Evolutionary conservation across 92 coral and sea anemone genomes (phyloP), one percentile per base, ranked within the genome.

Genomic region (Porites cylindrica): DNA sequence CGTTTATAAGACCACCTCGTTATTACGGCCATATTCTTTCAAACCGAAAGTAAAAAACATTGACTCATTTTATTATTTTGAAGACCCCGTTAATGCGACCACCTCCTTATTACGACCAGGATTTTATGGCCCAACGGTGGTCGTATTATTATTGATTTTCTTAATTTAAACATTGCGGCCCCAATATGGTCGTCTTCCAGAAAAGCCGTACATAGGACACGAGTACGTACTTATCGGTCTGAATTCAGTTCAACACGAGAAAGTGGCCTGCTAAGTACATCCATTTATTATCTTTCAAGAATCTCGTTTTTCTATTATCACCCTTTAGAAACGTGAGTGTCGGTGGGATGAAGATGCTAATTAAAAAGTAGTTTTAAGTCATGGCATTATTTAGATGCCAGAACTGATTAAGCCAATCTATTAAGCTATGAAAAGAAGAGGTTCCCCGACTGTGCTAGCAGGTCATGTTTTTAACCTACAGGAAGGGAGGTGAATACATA

Each of bases 401-500:
- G 19, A 56, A 20, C 80, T 14, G 65, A 76, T 29, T 29, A 29
- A 38, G 17, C 1, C 8, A 10, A 0, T n/a, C 65, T 62, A 26
- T 75, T 29, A 23, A 53, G 56, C 7, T 53, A 10, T 19, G 7
- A 20, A 51, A 10, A 67, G 26, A 53, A 62, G 43, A 20, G 51
- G 58, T 56, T n/a, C 21, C 72, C 10, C 52, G 66, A 11, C 8
- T 75, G 23, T 52, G 38, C 12, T 16, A 51, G 18, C 61, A n/a
- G 4, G 14, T 76, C 80, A 51, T 76, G 17, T 75, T 75, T 20
- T 16, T 19, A 24, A 11, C 24, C 16, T 24, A 18, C 65, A 56
- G 64, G 65, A 76, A 76, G 66, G 16, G 66, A 56, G 23, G 54
- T 56, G 23, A 26, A 76, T 56, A n/a, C 65, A 76, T 53, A 21